Base-by-base conservation (phyloP, 2,888 invertebrate genomes). In the Platerodrilus igneus region DNA sequence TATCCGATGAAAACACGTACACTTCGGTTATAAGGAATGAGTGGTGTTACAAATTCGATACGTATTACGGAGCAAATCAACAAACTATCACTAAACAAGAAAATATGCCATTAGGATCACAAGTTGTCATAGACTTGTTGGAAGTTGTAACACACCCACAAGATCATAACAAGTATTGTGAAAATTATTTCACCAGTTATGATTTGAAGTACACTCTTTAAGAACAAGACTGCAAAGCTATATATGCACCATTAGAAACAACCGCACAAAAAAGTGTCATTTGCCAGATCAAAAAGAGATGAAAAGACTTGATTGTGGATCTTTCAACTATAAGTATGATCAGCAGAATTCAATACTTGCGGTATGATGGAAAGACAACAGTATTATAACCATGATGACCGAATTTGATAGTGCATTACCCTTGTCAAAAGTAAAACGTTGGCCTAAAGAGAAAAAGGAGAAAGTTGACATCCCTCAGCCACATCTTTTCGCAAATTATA, bases 291-390 rank as follows among this genome's bases (percentile, higher is more conserved):
- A 4, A 6, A 18, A 30, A n/a, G 32, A 39, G 39, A 39, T 39
- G 36, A 22, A 34, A 31, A 45, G n/a, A n/a, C n/a, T n/a, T n/a
- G n/a, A n/a, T n/a, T n/a, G n/a, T n/a, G n/a, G n/a, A n/a, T n/a
- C n/a, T n/a, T n/a, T n/a, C n/a, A n/a, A n/a, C n/a, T n/a, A n/a
- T n/a, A 45, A 33, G 28, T 38, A 20, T 21, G 25, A 29, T 25
- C 30, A 31, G 33, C 28, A 37, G 31, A 40, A 18, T 31, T 31
- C 36, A 36, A 32, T 44, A 17, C 23, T 36, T 29, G 9, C 35
- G 10, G 22, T 35, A 29, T 23, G 30, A 10, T 39, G 39, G 33
- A 35, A 44, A 17, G 44, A 44, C 13, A 44, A 40, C 23, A 44
- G 13, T 21, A 17, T 23, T 29, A 30, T 29, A 3, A 26, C 26